Evolutionary conservation across 2,797 vertebrate species (phyloP), one percentile per base, ranked within the genome.

Genomic region (Crocodylus rhombifer): DNA sequence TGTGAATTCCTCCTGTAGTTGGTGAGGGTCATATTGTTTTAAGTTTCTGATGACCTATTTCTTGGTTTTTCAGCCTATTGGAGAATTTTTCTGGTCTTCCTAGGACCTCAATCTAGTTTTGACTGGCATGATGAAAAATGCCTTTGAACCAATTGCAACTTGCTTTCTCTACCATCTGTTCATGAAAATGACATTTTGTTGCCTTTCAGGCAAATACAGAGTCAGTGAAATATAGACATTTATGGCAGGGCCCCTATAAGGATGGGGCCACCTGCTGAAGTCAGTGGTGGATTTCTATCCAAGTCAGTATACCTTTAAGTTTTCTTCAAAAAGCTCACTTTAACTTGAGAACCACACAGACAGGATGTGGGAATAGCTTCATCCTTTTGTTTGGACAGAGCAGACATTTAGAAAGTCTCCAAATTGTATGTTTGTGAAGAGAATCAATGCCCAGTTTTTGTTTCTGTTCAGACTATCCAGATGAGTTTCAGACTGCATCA

Each of bases 361-460:
- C 51, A 85, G 28, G 8, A 20, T 69, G 60, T 74, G 26, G 4
- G 2, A 57, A 42, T n/a, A 55, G 14, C 17, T 14, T 42, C 42
- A 42, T 42, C 42, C 42, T 51, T 30, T 67, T 77, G 11, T 86
- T 60, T 64, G 17, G 71, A 7, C 14, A 36, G 23, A 83, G 17
- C 14, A 6, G 4, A 5, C 4, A 5, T 80, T 57, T 16, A 74
- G 4, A 4, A 3, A 21, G 13, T 63, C n/a, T 83, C 26, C 0
- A 0, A 26, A 23, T 42, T 67, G 9, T 56, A 36, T 14, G 3
- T 78, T 60, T 92, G 33, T 23, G 75, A 51, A 23, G 18, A 6
- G 2, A 2, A 8, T 76, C 25, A 51, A 76, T 83, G 33, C 13
- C 78, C 57, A 56, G 10, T 69, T 36, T 51, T 51, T 82, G 51